Percentiles rank a stretch among this genome's conserved stretches.
Conservation (phyloP, 2,888 invertebrate genomes). For the Lymantria monacha region DNA sequence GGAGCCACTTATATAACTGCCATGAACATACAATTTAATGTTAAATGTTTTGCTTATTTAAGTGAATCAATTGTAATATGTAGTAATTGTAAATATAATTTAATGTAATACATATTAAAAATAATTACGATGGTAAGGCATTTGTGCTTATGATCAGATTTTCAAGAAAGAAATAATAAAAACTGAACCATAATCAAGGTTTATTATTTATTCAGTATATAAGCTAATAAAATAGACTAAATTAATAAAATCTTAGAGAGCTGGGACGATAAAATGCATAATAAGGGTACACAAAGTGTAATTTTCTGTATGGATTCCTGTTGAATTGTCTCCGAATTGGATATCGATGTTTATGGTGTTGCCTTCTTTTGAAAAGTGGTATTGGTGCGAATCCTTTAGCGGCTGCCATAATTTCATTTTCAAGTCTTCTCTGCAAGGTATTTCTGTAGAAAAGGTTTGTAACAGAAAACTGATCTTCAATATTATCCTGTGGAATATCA, state of each 20-base stretch:
- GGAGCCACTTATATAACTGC: slow-evolving; percentile 46
- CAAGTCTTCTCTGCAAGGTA: slow-evolving; percentile 27
- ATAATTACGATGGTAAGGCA: slow-evolving; percentile 37
- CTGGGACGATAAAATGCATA: slow-evolving; percentile 59
- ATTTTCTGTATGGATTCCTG: slow-evolving; percentile 52
- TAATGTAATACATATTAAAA: not conserved
- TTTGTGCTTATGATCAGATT: slow-evolving; percentile 53
- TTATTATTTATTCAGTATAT: slow-evolving; percentile 9
- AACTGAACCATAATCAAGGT: not conserved
- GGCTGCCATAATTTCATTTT: slow-evolving; percentile 67
- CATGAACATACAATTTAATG: slow-evolving; percentile 52
- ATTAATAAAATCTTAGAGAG: slow-evolving; percentile 67
- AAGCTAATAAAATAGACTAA: slow-evolving; percentile 17
- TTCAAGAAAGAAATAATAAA: slow-evolving; percentile 55
- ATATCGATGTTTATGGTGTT: slow-evolving; percentile 46
- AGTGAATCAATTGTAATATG: slow-evolving; percentile 29
- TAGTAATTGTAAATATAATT: slow-evolving; percentile 27
- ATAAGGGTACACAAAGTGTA: slow-evolving; percentile 52
- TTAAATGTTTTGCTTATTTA: not conserved
- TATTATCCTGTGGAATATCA: slow-evolving; percentile 36
- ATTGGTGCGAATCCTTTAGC: slow-evolving; percentile 65
- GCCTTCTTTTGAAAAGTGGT: slow-evolving; percentile 42
- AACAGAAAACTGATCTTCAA: slow-evolving; percentile 37
- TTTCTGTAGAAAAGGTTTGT: slow-evolving; percentile 20
- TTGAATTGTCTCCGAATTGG: slow-evolving; percentile 52